Base-by-base conservation (phyloP, 1,140 invertebrate genomes). In the Heliconius eleuchia region DNA sequence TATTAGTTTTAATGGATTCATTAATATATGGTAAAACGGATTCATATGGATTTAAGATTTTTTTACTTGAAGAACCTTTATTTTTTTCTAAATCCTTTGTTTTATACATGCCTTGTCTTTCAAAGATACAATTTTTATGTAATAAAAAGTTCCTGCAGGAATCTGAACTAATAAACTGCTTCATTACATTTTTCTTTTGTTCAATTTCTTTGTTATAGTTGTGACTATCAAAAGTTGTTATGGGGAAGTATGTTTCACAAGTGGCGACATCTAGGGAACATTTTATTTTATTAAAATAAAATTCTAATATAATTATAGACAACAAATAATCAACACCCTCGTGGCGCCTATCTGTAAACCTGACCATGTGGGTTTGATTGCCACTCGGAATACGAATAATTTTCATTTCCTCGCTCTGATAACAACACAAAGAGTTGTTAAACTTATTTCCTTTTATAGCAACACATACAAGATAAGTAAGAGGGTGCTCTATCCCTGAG, bases 71-170 rank as follows among this genome's bases (percentile, higher is more conserved):
- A 30, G 60, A 13, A 30, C 6, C 13, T 66, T 66, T 66, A 11
- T 30, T 27, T 66, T 30, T 66, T n/a, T 30, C 13, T 0, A 66
- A 27, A 30, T 30, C 4, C 4, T 30, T 66, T 66, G 60, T 11
- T 30, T 27, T 30, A 5, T 66, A 30, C 27, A 30, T 18, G 4
- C 16, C 0, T 66, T 66, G 19, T 23, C n/a, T 66, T 66, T 66
- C 13, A 66, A 23, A n/a, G 1, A 27, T 1, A 60, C 19, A 0
- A 23, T 66, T 66, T 66, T 30, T 1, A 27, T 66, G 23, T 80
- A 78, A 2, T 50, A 73, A 71, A 55, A 88, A 87, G 73, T 85
- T 85, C 55, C 82, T 77, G 75, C 55, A 84, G 30, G 83, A 84
- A 66, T 77, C 72, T 37, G 83, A 84, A 70, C 82, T 80, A n/a